These are phyloP conservation scores for Griposia aprilina DNA, from an alignment of 2,888 invertebrate species.

Conservation along the genomic window DNA sequence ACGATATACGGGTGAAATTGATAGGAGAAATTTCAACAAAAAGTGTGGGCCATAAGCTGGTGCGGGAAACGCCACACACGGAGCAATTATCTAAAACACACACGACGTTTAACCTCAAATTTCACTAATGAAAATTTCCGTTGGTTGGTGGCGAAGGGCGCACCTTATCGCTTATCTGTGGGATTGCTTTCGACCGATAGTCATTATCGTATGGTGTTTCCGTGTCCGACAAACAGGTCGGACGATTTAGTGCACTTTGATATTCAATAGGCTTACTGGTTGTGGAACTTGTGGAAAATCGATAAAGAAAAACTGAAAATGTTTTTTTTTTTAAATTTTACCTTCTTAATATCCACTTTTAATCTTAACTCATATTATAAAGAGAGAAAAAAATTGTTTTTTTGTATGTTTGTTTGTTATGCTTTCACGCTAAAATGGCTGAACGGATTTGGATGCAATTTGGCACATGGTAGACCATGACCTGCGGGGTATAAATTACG, in stretches of 20 bases:
- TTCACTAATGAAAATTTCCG: conserved; percentile 89
- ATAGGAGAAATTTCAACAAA: conserved; percentile 81
- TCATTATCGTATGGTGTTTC: conserved; percentile 83
- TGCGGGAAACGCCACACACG: conserved; percentile 79
- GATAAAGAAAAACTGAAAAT: background rate
- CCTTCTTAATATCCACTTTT: background rate
- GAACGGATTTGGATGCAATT: too few species aligned
- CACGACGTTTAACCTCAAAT: conserved; percentile 87
- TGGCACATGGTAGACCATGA: too few species aligned
- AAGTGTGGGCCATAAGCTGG: conserved; percentile 80
- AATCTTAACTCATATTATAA: background rate
- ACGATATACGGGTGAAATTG: conserved; percentile 72
- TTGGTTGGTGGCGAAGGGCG: conserved; percentile 77
- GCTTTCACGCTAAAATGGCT: background rate
- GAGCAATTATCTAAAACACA: conserved; percentile 88
- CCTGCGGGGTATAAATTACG: too few species aligned
- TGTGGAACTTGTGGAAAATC: background rate
- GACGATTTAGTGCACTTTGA: conserved; percentile 41
- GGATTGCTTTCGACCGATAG: conserved; percentile 82
- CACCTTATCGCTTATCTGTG: conserved; percentile 87
- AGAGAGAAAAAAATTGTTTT: background rate
- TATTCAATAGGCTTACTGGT: conserved; percentile 4
- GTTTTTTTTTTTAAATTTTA: too few species aligned
- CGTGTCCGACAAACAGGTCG: conserved; percentile 57
- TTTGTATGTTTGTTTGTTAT: background rate